A percentile compares a stretch with the other conserved stretches of the same genome.
Evolutionary conservation across 1,140 invertebrate species (phyloP).

Genomic region (Orius insidiosus): DNA sequence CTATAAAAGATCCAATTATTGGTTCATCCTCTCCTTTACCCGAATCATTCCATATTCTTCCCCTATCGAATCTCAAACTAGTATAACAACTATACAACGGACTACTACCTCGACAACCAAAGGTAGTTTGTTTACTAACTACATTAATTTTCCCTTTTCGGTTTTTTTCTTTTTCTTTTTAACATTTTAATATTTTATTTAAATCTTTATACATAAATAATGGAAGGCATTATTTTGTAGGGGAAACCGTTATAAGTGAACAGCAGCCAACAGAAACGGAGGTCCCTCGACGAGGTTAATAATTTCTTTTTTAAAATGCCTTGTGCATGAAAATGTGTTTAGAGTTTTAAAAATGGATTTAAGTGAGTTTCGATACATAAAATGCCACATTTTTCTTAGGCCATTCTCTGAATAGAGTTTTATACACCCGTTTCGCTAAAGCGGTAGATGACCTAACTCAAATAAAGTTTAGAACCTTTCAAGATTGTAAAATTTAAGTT

Average conservation of each 20-base stretch:
- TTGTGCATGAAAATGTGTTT: too few species aligned
- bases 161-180: too few species aligned
- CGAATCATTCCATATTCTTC: neutral
- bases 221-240: conserved; percentile 8
- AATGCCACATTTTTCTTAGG: too few species aligned
- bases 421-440: too few species aligned
- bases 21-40: conserved; percentile 3
- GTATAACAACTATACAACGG: neutral
- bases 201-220: neutral
- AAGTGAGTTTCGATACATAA: too few species aligned
- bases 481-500: too few species aligned
- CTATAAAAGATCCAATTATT: neutral
- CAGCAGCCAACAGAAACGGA: conserved; percentile 9
- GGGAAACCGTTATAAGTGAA: conserved; percentile 8
- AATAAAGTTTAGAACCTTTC: too few species aligned
- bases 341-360: too few species aligned
- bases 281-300: conserved; percentile 10
- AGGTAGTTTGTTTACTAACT: conserved; percentile 7
- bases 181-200: neutral
- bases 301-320: neutral
- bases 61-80: neutral
- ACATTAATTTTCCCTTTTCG: conserved; percentile 1
- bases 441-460: too few species aligned
- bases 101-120: conserved; percentile 5
- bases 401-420: too few species aligned